Conservation (phyloP, 1,140 invertebrate genomes). For the Luehdorfia chinensis region DNA sequence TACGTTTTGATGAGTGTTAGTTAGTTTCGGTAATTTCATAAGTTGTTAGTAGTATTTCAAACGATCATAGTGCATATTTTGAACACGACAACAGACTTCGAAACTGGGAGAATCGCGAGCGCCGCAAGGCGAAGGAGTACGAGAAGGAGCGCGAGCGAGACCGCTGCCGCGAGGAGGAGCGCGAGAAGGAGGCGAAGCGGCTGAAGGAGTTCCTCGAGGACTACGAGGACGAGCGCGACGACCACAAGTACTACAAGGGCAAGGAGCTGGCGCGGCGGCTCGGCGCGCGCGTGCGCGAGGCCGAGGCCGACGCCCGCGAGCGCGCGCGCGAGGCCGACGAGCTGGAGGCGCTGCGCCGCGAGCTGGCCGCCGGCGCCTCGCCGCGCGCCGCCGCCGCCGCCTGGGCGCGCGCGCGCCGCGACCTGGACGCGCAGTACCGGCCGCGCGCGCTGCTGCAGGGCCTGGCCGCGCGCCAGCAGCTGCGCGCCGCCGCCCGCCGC, state of each 20-base stretch:
- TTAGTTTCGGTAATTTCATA: too few relatives aligned
- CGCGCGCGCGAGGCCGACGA: conserved; percentile 94
- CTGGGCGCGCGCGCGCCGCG: conserved; percentile 79
- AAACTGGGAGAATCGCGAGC: conserved; percentile 95
- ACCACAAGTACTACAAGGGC: conserved; percentile 97
- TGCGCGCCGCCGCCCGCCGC: conserved; percentile 76
- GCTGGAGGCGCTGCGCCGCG: conserved; percentile 90
- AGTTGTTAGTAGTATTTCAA: background rate
- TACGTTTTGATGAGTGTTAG: background rate
- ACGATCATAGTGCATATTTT: too few relatives aligned
- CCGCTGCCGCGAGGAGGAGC: conserved; percentile 88
- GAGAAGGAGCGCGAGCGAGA: conserved; percentile 94
- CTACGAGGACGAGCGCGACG: conserved; percentile 98
- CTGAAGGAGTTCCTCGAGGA: conserved; percentile 99
- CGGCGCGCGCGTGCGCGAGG: conserved; percentile 93
- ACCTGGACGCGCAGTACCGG: conserved; percentile 90
- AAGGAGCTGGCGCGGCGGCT: conserved; percentile 92
- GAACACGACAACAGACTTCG: conserved; percentile 80
- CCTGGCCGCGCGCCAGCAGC: conserved; percentile 64
- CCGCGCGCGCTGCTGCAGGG: conserved; percentile 83
- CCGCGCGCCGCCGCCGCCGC: conserved; percentile 56
- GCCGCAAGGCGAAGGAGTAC: conserved; percentile 94
- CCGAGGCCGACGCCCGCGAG: conserved; percentile 93
- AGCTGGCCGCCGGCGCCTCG: conserved; percentile 88
- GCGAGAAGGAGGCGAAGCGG: conserved; percentile 92